Base-by-base conservation (phyloP, 2,113 vertebrate genomes). In the Anguilla rostrata region DNA sequence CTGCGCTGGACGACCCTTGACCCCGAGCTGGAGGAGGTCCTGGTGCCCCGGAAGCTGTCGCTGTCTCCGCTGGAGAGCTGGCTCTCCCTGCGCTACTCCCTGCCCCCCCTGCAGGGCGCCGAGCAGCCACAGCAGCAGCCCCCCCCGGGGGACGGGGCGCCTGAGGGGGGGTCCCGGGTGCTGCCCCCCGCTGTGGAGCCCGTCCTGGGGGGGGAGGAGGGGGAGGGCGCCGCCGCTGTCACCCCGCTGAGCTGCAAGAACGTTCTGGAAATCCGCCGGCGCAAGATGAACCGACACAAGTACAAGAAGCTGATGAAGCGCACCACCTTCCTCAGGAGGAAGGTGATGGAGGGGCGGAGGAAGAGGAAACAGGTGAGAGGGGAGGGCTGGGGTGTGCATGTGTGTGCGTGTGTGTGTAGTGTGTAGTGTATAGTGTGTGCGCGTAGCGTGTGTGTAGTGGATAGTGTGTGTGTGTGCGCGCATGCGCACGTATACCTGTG, bases 211-310 rank as follows among this genome's bases (percentile, higher is more conserved):
- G 79, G 93, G 91, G 0, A 91, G 92, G 0, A 92, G 92, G 0
- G 93, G 91, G 57, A 93, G 88, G 49, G 49, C 49, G 7, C 49
- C 11, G 9, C 49, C 3, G 57, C 4, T 1, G 1, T 34, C 0
- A 86, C 83, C 6, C 84, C 71, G 0, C 85, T 97, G 2, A 90
- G 87, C 14, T 99, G 98, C 88, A 98, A 96, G 91, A 99, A 97
- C 0, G 95, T 98, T 0, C 86, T 99, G 83, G 90, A 98, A 95
- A 99, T 98, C 86, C 94, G 98, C 26, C 94, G 98, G 29, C 94
- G 97, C 85, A 99, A 96, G 34, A 99, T 99, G 95, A 99, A 99
- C 90, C 93, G 92, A 6, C 98, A 99, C 92, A 98, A 98, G 88
- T 99, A 95, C 93, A 97, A 90, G 86, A 99, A 99, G 91, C 93